phyloP scores from a whole-genome alignment of 2,113 vertebrate species.

The Callithrix jacchus region DNA sequence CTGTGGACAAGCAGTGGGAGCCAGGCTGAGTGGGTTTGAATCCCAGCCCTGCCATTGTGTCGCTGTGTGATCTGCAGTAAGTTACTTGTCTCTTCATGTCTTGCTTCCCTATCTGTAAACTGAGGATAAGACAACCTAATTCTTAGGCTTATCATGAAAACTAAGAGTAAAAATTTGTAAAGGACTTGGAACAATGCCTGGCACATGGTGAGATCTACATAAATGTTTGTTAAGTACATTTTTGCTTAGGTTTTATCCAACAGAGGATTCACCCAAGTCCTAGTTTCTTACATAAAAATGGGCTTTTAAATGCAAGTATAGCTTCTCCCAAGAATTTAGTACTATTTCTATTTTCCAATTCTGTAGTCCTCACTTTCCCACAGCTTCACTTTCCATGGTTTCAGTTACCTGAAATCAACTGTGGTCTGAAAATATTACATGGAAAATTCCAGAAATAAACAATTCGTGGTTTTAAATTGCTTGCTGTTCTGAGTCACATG shows the following conservation, averaged over 20 bases:
- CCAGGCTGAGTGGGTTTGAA: not conserved
- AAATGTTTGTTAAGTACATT: not conserved
- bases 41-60: not conserved
- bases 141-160: not conserved
- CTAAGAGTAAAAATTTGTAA: not conserved
- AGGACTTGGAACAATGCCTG: not conserved
- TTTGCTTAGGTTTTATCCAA: not conserved
- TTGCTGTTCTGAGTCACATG: not conserved
- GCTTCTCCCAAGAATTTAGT: not conserved
- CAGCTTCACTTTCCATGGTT: not conserved
- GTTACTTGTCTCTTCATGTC: not conserved
- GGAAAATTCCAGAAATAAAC: not conserved
- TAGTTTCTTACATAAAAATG: not conserved
- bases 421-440: not conserved
- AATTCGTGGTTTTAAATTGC: not conserved
- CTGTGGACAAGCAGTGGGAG: not conserved
- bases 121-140: not conserved
- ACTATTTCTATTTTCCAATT: not conserved
- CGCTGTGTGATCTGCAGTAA: too few relatives aligned
- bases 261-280: not conserved
- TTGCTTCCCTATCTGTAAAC: not conserved
- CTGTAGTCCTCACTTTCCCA: not conserved
- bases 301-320: not conserved
- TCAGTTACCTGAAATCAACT: not conserved
- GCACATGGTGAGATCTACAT: not conserved